Base-by-base conservation (phyloP, 2,888 invertebrate species). In the Drosophila picticornis region DNA sequence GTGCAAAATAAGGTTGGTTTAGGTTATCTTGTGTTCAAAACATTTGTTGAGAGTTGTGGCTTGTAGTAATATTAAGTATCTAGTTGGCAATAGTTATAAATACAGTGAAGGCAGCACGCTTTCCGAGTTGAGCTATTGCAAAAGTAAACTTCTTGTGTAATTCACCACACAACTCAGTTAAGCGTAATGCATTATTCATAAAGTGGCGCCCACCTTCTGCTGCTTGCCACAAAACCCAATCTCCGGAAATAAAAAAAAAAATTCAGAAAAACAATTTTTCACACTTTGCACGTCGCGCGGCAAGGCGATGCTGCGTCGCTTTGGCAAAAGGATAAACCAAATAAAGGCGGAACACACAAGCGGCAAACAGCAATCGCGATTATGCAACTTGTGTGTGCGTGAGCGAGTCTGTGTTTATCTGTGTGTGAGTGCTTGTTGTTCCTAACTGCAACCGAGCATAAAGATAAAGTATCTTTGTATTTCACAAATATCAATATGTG, bases 201-300 rank as follows among this genome's bases (percentile, higher is more conserved):
- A 83, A 79, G 68, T 65, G 71, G 55, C 55, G 72, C 50, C 65
- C 32, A 19, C 59, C 48, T 40, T 50, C 60, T 50, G 29, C 34
- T 43, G 40, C 40, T 53, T 71, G 55, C 46, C 59, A 40, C 69
- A 74, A 74, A 51, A 61, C 58, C 58, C 78, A 81, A 75, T 78
- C 71, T 71, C 38, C 27, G 53, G 69, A 58, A 63, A 43, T 61
- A 53, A 31, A 68, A 43, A 60, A 53, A 25, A 68, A 31, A 61
- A 43, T 48, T 40, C 34, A 70, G 59, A 71, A 77, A 77, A 82
- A 69, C 70, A 75, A 81, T 79, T 86, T 89, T 89, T 85, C 83
- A 89, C 88, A 89, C 85, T 90, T 88, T 89, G 80, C 87, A 85
- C 84, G 88, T 84, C 77, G 75, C 76, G 53, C 56, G 57, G 67